These are phyloP conservation scores for Rhea americana DNA, from an alignment of 2,113 vertebrate species.

Conservation along the genomic window DNA sequence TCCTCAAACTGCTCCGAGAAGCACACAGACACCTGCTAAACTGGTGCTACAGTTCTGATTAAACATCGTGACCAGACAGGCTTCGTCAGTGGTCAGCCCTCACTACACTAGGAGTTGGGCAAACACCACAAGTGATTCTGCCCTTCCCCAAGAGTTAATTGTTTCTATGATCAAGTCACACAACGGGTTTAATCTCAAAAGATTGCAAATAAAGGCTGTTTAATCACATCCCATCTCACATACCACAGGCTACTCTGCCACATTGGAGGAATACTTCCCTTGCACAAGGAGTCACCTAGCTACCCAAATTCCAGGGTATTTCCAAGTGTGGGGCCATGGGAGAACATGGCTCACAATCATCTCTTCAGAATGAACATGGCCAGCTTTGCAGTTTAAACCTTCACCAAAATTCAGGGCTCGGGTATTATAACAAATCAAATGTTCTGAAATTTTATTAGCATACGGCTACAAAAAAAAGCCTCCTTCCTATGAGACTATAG, in stretches of 20 bases:
- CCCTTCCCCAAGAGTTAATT: background rate
- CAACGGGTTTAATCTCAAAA: background rate
- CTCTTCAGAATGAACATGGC: background rate
- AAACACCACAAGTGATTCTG: background rate
- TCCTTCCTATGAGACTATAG: background rate
- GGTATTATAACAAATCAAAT: background rate
- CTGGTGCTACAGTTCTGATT: background rate
- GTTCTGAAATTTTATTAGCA: background rate
- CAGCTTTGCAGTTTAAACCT: background rate
- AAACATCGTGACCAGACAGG: constrained; percentile 17
- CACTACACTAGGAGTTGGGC: background rate
- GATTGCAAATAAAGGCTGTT: background rate
- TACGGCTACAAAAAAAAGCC: background rate
- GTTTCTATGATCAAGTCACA: background rate
- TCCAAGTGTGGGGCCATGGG: background rate
- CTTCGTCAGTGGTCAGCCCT: background rate
- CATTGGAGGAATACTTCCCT: background rate
- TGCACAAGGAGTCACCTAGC: background rate
- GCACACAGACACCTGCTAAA: background rate
- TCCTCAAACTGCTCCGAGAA: background rate
- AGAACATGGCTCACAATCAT: background rate
- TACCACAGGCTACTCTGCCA: background rate
- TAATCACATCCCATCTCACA: background rate
- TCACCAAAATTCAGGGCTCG: background rate
- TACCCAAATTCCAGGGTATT: background rate